Evolutionary conservation across 1,140 invertebrate genomes (phyloP), one percentile per base, ranked within the genome.

Genomic region (Globodera ellingtonae): DNA sequence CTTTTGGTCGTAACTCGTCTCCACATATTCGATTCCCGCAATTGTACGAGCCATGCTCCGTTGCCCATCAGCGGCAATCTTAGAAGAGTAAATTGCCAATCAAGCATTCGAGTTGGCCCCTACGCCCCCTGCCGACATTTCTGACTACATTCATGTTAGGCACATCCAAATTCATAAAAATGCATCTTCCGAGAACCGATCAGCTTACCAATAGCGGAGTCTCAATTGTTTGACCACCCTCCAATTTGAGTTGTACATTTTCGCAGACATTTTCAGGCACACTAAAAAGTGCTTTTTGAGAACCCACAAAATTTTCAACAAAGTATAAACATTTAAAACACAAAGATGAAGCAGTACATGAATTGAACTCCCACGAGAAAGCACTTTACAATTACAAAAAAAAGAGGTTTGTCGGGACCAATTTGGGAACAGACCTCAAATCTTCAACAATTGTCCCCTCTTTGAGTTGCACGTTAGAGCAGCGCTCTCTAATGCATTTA

Each of bases 11-110:
- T 98, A 98, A 85, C 93, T 92, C 92, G 94, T 93, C 4, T 92
- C 91, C 0, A 95, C 86, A 82, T 94, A 94, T 80, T 94, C 92
- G 13, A 94, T 92, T 70, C 92, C 92, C 92, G 96, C 95, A 18
- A 93, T 90, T 83, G 93, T 90, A 9, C 96, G 91, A 13, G 98
- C 94, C 82, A 92, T 90, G 4, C 96, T 98, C 86, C 94, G 94
- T 6, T 92, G 93, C 0, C 97, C 96, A 92, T 98, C 97, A 52
- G 96, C 96, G 46, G 95, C 96, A 82, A 98, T 92, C 93, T 92
- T 79, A 76, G 89, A 77, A 67, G 8, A 21, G 35, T 59, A 35
- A 35, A 35, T 35, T 35, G 3, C 35, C 1, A 1, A 35, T 35
- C 35, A 35, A 35, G 35, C 35, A 35, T 35, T 35, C 35, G 35